phyloP scores from a whole-genome alignment of 2,113 vertebrate species.

The Psephotus haematonotus region DNA sequence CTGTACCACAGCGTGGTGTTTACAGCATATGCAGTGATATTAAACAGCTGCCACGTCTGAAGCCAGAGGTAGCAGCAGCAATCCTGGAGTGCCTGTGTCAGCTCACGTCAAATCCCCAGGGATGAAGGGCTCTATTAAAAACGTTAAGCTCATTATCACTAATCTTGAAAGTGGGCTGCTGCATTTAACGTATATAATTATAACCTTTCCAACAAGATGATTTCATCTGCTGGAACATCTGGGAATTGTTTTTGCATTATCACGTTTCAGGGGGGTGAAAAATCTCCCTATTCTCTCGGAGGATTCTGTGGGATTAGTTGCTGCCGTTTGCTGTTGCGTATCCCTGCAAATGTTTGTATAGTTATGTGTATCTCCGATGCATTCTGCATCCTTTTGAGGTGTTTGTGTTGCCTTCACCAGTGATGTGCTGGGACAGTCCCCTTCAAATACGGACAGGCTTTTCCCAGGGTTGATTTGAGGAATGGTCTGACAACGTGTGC shows the following conservation, averaged over 20 bases:
- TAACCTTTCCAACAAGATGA: slow-evolving; percentile 35
- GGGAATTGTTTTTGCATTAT: slow-evolving; percentile 48
- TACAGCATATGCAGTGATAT: not conserved
- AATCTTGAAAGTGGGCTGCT: slow-evolving; percentile 4
- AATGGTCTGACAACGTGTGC: not conserved
- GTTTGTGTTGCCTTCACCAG: not conserved
- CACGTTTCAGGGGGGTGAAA: slow-evolving; percentile 25
- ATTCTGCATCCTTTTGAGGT: not conserved
- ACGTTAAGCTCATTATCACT: slow-evolving; percentile 23
- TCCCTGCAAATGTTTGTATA: not conserved
- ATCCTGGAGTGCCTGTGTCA: not conserved
- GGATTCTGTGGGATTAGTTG: slow-evolving; percentile 49
- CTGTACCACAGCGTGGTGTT: not conserved
- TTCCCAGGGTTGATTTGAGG: not conserved
- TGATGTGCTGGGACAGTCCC: not conserved
- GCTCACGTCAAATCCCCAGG: fast-evolving
- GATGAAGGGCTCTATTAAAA: slow-evolving; percentile 18
- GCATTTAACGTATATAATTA: slow-evolving; percentile 56
- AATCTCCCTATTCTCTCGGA: not conserved
- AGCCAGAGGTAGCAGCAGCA: not conserved
- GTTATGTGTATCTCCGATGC: not conserved
- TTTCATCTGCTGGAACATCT: slow-evolving; percentile 43
- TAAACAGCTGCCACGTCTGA: not conserved
- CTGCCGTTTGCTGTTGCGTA: not conserved
- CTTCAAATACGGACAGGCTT: not conserved